phyloP scores from a whole-genome alignment of 2,797 vertebrate genomes.

The Schizopygopsis malacanthus region DNA sequence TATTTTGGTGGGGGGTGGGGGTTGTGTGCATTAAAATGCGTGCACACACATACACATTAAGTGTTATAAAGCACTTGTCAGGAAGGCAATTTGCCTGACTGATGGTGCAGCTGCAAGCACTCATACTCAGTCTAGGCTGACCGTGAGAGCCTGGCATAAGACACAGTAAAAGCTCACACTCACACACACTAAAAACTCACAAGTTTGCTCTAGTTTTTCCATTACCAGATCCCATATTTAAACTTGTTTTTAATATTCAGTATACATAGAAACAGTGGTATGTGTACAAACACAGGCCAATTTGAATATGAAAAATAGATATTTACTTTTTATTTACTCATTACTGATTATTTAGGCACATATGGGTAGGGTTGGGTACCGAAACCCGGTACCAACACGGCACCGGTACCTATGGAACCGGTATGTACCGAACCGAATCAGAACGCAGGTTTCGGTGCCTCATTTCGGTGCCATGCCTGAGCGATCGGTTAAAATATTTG shows the following conservation, averaged over 20 bases:
- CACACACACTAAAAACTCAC: slow-evolving; percentile 24
- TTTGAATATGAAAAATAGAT: not conserved
- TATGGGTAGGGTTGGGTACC: no score
- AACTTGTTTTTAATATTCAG: not conserved
- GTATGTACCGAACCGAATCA: no score
- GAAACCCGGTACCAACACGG: no score
- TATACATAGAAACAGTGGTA: not conserved
- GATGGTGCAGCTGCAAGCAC: slow-evolving; percentile 67
- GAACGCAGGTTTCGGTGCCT: no score
- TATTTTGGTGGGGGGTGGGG: not conserved
- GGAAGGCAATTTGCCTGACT: slow-evolving; percentile 76
- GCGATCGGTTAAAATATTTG: no score
- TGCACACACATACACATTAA: slow-evolving; percentile 55
- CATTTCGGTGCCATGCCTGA: no score
- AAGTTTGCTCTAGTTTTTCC: slow-evolving; percentile 28
- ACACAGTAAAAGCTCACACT: slow-evolving; percentile 33
- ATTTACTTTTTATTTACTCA: no score
- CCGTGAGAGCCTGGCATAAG: slow-evolving; percentile 48
- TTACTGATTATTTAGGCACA: no score
- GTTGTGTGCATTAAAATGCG: not conserved
- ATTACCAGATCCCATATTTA: not conserved
- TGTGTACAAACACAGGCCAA: not conserved
- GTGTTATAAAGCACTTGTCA: slow-evolving; percentile 76
- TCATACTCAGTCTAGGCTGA: slow-evolving; percentile 52
- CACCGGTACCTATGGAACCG: no score